These are phyloP conservation scores for Alfaro cultratus DNA, from an alignment of 2,797 vertebrate species.

Conservation along the genomic window DNA sequence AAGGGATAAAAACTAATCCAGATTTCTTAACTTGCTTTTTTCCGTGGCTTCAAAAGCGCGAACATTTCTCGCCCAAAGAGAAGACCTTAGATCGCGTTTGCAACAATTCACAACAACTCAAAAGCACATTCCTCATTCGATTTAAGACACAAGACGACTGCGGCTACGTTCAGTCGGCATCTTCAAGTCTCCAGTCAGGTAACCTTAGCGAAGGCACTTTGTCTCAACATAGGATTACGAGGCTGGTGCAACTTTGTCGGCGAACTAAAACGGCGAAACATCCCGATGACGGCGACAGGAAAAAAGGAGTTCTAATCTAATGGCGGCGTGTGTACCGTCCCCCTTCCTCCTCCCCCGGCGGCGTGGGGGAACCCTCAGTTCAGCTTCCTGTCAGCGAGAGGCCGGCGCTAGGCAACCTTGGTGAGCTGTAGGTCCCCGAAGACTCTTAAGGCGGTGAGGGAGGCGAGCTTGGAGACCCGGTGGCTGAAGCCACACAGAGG, in stretches of 20 bases:
- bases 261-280: conserved; percentile 37
- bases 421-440: conserved; percentile 89
- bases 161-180: conserved; percentile 46
- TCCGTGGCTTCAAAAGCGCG: conserved; percentile 23
- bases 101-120: conserved; percentile 32
- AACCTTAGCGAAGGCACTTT: conserved; percentile 78
- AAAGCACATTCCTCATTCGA: conserved; percentile 53
- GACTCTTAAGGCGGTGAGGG: conserved; percentile 86
- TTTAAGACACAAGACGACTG: conserved; percentile 38
- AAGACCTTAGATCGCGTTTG: conserved; percentile 25
- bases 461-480: conserved; percentile 81
- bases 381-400: not conserved
- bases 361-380: not conserved
- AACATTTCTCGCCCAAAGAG: conserved; percentile 26
- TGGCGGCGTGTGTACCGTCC: conserved; percentile 19
- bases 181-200: conserved; percentile 64
- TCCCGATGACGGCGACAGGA: conserved; percentile 27
- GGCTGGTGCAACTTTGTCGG: conserved; percentile 53
- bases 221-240: conserved; percentile 66
- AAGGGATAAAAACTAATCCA: conserved; percentile 27
- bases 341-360: not conserved
- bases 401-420: conserved; percentile 86
- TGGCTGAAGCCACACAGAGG: conserved; percentile 89
- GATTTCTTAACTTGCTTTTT: not conserved
- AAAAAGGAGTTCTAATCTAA: conserved; percentile 56